A percentile compares a stretch with the other conserved stretches of the same genome.
Evolutionary conservation across 2,797 vertebrate species (phyloP).

Genomic region (Loriculus beryllinus): DNA sequence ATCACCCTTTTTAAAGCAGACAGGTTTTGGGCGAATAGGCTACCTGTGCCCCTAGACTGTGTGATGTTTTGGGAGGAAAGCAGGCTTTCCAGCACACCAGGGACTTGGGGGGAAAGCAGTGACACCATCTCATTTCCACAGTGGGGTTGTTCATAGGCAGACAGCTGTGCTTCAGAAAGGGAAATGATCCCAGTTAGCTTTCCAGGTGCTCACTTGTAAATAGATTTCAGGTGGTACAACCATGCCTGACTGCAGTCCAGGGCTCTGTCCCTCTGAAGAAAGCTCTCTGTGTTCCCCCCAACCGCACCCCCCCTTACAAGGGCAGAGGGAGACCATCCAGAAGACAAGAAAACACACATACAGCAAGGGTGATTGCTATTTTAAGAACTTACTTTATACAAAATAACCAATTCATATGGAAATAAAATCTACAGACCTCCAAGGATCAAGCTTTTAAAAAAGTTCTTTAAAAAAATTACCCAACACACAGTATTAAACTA

Average conservation of each 20-base stretch:
- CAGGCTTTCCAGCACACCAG: not conserved
- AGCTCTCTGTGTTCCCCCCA: not conserved
- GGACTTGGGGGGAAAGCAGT: not conserved
- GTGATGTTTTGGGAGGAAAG: not conserved
- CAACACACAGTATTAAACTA: conserved; percentile 78
- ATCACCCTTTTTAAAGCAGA: not conserved
- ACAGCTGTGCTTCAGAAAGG: not conserved
- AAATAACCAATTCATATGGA: conserved; percentile 84
- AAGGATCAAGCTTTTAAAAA: conserved; percentile 78
- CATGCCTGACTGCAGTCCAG: not conserved
- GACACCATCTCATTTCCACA: not conserved
- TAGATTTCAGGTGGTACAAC: not conserved
- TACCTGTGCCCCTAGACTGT: rapidly evolving
- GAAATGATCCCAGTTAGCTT: not conserved
- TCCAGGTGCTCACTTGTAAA: conserved; percentile 30
- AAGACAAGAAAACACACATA: conserved; percentile 65
- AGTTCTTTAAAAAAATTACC: conserved; percentile 77
- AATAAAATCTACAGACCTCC: conserved; percentile 83
- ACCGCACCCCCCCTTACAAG: not conserved
- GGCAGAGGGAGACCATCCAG: conserved; percentile 19
- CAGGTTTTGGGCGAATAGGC: rapidly evolving
- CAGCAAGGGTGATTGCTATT: conserved; percentile 68
- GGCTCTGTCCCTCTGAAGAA: not conserved
- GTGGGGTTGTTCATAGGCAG: not conserved
- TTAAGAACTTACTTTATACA: conserved; percentile 84